Conservation (phyloP, 1,140 invertebrate genomes). For the Diprion similis region DNA sequence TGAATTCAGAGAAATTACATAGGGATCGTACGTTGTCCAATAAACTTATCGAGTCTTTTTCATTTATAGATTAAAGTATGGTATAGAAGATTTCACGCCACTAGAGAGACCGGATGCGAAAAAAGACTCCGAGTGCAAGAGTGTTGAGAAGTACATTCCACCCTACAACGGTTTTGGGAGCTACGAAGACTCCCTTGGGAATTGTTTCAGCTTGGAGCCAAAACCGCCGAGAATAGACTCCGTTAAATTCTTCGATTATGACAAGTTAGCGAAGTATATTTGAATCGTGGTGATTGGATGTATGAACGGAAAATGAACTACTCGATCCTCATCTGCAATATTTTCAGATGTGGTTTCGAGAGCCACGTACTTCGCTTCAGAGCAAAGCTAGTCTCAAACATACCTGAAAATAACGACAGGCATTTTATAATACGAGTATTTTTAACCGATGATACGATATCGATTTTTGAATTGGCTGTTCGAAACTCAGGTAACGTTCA, state of each 20-base stretch:
- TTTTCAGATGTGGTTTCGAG: constrained; percentile 71
- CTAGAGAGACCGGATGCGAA: constrained; percentile 58
- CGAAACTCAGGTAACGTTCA: constrained; percentile 74
- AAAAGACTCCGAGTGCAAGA: constrained; percentile 49
- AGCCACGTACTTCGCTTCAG: constrained; percentile 82
- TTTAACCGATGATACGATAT: constrained; percentile 83
- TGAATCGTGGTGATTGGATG: constrained; percentile 6
- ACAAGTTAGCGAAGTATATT: constrained; percentile 63
- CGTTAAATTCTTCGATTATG: constrained; percentile 81
- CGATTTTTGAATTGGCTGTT: constrained; percentile 77
- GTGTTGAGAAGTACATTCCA: constrained; percentile 68
- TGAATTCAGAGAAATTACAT: too few relatives aligned
- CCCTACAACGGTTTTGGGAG: constrained; percentile 90
- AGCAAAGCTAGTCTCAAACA: constrained; percentile 75
- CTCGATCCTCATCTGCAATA: neutral
- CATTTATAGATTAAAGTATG: constrained; percentile 49
- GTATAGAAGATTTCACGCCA: constrained; percentile 68
- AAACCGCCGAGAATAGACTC: constrained; percentile 79
- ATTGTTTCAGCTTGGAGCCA: constrained; percentile 79
- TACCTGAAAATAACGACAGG: constrained; percentile 71
- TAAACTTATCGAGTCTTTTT: constrained; percentile 20
- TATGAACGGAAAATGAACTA: neutral
- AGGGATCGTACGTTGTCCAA: constrained; percentile 12
- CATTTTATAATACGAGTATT: constrained; percentile 85
- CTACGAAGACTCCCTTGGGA: constrained; percentile 86